These are phyloP conservation scores for Myiopsitta monachus DNA, from an alignment of 2,113 vertebrate species.

Conservation along the genomic window DNA sequence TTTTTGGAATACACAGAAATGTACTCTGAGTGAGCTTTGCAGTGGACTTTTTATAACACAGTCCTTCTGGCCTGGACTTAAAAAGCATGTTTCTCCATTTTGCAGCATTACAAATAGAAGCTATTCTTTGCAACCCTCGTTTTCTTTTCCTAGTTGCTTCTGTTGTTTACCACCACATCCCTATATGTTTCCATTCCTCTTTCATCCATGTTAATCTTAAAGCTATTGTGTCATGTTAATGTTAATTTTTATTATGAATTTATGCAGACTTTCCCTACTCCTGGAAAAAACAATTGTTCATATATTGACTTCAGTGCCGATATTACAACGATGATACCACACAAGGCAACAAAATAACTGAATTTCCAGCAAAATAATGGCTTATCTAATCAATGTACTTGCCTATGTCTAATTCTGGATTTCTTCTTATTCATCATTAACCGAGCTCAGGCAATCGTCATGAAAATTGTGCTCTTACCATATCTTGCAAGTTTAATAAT, in stretches of 20 bases:
- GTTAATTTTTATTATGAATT: neutral
- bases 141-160: neutral
- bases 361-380: neutral
- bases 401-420: neutral
- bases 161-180: neutral
- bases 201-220: neutral
- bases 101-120: neutral
- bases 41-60: neutral
- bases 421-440: neutral
- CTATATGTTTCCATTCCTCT: neutral
- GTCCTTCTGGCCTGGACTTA: neutral
- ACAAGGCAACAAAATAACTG: neutral
- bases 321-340: neutral
- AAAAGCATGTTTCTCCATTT: neutral
- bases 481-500: neutral
- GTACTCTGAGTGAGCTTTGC: neutral
- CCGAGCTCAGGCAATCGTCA: neutral
- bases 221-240: neutral
- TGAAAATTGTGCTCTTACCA: neutral
- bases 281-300: neutral
- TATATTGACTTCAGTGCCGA: neutral
- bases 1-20: neutral
- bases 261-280: too few species aligned
- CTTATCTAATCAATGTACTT: neutral
- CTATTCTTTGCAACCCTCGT: neutral